Conservation (phyloP, 2,888 invertebrate genomes). For the Platycnemis pennipes region DNA sequence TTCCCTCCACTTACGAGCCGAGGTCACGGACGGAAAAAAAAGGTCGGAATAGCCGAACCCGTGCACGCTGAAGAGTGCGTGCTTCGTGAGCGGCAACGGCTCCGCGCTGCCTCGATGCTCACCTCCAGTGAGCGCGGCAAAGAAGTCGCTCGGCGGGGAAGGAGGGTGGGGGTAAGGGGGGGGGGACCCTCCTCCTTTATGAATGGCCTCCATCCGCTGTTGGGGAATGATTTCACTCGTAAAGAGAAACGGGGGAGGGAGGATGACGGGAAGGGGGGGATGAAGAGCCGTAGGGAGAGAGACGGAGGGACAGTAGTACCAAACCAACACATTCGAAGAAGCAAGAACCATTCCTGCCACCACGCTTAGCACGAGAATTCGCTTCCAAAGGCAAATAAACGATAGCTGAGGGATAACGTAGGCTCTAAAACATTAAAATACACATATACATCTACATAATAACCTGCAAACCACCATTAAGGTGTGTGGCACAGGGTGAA, state of each 20-base stretch:
- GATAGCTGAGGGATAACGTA: no score
- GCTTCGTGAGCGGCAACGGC: no score
- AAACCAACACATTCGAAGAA: neutral
- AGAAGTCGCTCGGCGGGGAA: neutral
- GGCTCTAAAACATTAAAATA: no score
- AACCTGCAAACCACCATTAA: no score
- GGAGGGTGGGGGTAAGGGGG: neutral
- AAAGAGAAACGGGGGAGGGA: neutral
- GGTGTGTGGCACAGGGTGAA: no score
- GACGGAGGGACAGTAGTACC: neutral
- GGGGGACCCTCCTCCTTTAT: neutral
- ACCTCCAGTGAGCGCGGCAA: neutral
- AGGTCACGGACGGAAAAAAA: neutral
- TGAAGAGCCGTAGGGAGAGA: neutral
- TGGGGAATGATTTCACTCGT: conserved; percentile 67
- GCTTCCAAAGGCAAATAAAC: no score
- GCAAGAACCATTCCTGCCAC: no score
- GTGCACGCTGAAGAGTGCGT: no score
- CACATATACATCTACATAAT: no score
- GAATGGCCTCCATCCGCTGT: conserved; percentile 68
- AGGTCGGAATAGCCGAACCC: neutral
- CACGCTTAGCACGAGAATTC: no score
- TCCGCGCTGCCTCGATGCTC: neutral
- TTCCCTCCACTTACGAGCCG: no score
- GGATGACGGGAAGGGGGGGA: conserved; percentile 5